Evolutionary conservation across 2,797 vertebrate genomes (phyloP).

Genomic region (Acestrorhynchus altus): DNA sequence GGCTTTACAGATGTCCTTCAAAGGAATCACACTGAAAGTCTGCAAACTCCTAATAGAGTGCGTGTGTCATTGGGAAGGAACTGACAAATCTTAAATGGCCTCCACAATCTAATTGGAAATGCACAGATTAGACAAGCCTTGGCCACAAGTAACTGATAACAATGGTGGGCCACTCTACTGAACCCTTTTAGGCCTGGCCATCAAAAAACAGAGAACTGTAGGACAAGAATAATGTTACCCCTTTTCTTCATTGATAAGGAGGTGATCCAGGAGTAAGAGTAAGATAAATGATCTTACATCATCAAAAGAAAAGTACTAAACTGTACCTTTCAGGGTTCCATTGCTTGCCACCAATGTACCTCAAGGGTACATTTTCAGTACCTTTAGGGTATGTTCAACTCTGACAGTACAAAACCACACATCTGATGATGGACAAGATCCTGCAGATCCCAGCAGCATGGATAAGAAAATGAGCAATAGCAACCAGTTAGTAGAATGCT

Average conservation of each 20-base stretch:
- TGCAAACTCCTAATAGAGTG: neutral
- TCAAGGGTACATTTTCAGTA: too few species aligned
- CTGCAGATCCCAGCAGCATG: too few species aligned
- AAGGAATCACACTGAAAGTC: neutral
- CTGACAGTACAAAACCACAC: too few species aligned
- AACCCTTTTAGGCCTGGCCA: neutral
- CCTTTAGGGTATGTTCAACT: too few species aligned
- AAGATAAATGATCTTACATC: too few species aligned
- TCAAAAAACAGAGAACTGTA: neutral
- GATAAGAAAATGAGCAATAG: too few species aligned
- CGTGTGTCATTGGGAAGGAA: neutral
- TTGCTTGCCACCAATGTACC: too few species aligned
- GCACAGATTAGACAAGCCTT: neutral
- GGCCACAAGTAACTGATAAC: conserved; percentile 1
- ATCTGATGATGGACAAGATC: too few species aligned
- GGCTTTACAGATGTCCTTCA: neutral
- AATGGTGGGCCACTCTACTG: neutral
- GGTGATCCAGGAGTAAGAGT: too few species aligned
- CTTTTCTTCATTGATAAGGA: neutral
- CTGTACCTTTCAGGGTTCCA: too few species aligned
- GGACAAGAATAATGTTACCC: neutral
- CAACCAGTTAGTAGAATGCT: neutral
- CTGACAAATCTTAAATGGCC: neutral
- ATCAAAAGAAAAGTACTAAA: too few species aligned
- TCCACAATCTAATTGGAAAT: neutral